Conservation (phyloP, 2,888 invertebrate species). For the Parapristionchus giblindavisi region DNA sequence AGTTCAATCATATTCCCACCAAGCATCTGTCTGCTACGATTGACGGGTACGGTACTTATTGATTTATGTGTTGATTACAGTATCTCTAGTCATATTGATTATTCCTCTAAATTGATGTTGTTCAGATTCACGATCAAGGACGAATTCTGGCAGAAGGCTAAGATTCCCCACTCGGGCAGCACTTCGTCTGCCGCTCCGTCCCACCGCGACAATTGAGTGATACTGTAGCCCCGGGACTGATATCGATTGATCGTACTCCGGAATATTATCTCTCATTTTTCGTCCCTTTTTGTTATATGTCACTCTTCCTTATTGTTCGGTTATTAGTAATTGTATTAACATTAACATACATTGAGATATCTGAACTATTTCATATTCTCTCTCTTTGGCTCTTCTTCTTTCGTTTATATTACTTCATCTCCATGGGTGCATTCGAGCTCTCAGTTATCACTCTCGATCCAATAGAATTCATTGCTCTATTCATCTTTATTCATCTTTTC, state of each 20-base stretch:
- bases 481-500: not conserved
- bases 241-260: not conserved
- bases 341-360: no score
- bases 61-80: no score
- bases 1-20: slow-evolving; percentile 95
- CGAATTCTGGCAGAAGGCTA: slow-evolving; percentile 96
- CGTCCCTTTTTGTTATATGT: not conserved
- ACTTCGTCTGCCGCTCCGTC: slow-evolving; percentile 27
- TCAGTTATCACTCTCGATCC: no score
- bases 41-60: slow-evolving; percentile 84
- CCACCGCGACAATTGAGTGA: slow-evolving; percentile 49
- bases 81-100: not conserved
- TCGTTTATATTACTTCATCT: no score
- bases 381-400: no score
- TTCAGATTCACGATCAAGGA: slow-evolving; percentile 84
- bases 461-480: not conserved
- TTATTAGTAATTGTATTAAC: not conserved
- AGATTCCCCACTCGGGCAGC: slow-evolving; percentile 72
- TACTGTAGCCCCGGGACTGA: slow-evolving; percentile 19
- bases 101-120: no score
- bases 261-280: not conserved
- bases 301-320: not conserved
- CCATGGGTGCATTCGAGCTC: no score
- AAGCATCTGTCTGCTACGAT: slow-evolving; percentile 99
- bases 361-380: no score